Base-by-base conservation (phyloP, 2,888 invertebrate species). In the Aleiodes alternator region DNA sequence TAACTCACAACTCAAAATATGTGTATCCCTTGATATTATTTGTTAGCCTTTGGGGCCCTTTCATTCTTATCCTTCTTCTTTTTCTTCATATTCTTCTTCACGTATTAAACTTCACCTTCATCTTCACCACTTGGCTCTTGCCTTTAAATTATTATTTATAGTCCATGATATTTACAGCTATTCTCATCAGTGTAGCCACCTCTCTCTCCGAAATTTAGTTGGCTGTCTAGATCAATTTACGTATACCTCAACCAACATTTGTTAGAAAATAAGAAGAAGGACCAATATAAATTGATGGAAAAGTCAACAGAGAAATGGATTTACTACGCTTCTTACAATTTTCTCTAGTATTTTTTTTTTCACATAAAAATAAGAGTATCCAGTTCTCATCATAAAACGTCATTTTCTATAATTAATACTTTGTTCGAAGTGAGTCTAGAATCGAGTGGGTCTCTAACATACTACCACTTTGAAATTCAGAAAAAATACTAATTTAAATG, bases 71-170 rank as follows among this genome's bases (percentile, higher is more conserved):
- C 2, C 23, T 23, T 23, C 23, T 23, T 23, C 68, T 73, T 75
- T 69, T 69, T 61, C 9, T 72, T 16, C 71, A 53, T 64, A 38
- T 16, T 72, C 64, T 69, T 72, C 72, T 57, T 64, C 48, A 16
- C 55, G 57, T 29, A 23, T 23, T 66, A 23, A 51, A 75, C 38
- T 64, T 31, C 53, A 38, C 50, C 50, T 14, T 48, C 38, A 51
- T 68, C 29, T 31, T 29, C 23, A 76, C 77, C 75, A 76, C 77
- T 73, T 76, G 78, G 61, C 73, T 23, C 23, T 23, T 38, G 69
- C 79, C 79, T 80, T 83, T 80, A 82, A 83, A 84, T 84, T 83
- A 84, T 84, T 84, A 84, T 84, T 84, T 84, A 84, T 83, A 80
- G 83, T 81, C 77, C 77, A 77, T 80, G 79, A 82, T 83, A 81